phyloP scores from a whole-genome alignment of 2,888 invertebrate species.

The Himalopsyche japonica region DNA sequence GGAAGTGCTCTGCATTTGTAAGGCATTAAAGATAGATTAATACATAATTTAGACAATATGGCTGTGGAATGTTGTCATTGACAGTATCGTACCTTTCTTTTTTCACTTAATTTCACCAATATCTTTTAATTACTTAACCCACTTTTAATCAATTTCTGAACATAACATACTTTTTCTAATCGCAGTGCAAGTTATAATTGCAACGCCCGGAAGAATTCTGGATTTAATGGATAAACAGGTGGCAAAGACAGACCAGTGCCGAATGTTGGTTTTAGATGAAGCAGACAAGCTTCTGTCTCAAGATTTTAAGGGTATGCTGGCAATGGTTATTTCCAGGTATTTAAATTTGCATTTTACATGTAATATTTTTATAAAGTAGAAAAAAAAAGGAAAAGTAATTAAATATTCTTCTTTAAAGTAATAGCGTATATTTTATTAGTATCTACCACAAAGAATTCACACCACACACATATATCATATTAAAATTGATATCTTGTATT shows the following conservation, averaged over 20 bases:
- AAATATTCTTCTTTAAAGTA: neutral
- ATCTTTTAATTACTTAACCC: no score
- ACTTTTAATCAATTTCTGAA: no score
- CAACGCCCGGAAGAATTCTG: conserved; percentile 98
- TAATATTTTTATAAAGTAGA: neutral
- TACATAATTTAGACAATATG: no score
- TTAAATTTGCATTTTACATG: neutral
- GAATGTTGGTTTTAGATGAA: conserved; percentile 96
- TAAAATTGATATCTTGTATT: neutral
- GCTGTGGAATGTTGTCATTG: no score
- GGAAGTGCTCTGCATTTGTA: no score
- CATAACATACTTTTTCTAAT: conserved; percentile 38
- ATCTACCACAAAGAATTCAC: neutral
- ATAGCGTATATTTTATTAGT: neutral
- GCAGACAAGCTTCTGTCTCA: conserved; percentile 98
- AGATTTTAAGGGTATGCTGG: conserved; percentile 99
- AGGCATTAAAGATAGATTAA: no score
- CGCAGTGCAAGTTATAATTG: conserved; percentile 96
- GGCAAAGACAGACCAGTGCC: conserved; percentile 94
- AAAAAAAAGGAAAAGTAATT: neutral
- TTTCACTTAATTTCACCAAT: no score
- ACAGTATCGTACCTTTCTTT: no score
- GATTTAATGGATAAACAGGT: conserved; percentile 98
- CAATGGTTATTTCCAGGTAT: conserved; percentile 86
- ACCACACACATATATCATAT: neutral